These are phyloP conservation scores for Petrophora chlorosata DNA, from an alignment of 2,888 invertebrate species.

Conservation along the genomic window DNA sequence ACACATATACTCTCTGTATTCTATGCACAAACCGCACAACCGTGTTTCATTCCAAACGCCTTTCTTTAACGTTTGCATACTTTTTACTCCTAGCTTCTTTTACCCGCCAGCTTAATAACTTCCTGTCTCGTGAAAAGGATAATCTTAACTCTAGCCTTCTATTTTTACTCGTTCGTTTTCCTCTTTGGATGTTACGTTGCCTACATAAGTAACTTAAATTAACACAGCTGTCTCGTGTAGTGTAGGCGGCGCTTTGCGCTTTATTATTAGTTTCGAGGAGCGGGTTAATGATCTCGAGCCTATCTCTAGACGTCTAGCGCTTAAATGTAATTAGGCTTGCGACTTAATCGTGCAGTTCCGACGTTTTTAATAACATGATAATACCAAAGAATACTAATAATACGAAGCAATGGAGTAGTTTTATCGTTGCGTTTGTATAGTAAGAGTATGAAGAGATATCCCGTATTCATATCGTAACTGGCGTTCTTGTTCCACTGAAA, in stretches of 20 bases:
- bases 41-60: constrained; percentile 1
- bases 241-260: constrained; percentile 28
- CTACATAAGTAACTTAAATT: constrained; percentile 26
- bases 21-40: not conserved
- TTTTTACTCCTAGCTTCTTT: constrained; percentile 10
- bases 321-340: not conserved
- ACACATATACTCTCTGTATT: not conserved
- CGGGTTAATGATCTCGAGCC: constrained; percentile 28
- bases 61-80: constrained; percentile 8
- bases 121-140: constrained; percentile 18
- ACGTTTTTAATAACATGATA: not conserved
- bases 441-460: too few species aligned
- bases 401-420: too few species aligned
- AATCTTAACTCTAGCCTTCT: constrained; percentile 15
- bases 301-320: not conserved
- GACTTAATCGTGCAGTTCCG: not conserved
- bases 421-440: too few species aligned
- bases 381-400: too few species aligned
- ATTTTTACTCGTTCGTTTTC: constrained; percentile 15
- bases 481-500: too few species aligned
- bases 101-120: constrained; percentile 12
- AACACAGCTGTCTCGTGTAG: constrained; percentile 21
- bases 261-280: constrained; percentile 34
- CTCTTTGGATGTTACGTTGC: constrained; percentile 22
- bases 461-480: too few species aligned